Evolutionary conservation across 92 coral and sea anemone genomes (phyloP), one percentile per base, ranked within the genome.

Genomic region (Metridium senile): DNA sequence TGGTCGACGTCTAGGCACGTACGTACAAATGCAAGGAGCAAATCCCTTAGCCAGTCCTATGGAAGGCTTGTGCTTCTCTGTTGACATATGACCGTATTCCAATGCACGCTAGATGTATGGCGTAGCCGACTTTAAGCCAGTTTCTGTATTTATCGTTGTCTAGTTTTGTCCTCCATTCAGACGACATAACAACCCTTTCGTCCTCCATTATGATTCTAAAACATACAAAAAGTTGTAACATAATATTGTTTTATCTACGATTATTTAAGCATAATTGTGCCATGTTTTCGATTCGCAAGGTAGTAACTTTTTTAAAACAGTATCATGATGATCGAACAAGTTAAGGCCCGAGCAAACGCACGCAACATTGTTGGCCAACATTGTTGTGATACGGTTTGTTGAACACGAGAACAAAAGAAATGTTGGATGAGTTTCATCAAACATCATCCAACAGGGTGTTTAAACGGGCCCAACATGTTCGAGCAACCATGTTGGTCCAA

Each of bases 61-160:
- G 88, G 52, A 88, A 85, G 25, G 68, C 62, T 32, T 74, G 66
- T 49, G 81, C 70, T 46, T 84, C 80, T 33, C 58, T 68, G 6
- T 78, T 64, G 11, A 88, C 74, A 76, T 73, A 91, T 13, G 89
- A 79, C 51, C 90, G 85, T 22, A 90, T 69, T 26, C 97, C 93
- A 33, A 34, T 61, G 58, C 93, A 83, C 27, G 87, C 74, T 11
- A 80, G 29, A 22, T 71, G 21, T 19, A 93, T 79, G 6, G 91
- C 91, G 23, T 84, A 84, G 0, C 98, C 97, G 26, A 93, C 90
- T 31, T 92, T 86, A 4, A 93, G 86, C 97, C 98, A 93, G 45
- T 93, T 92, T 52, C 81, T 85, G 83, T 88, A 89, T 22, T 76
- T 85, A 23, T 85, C 80, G 33, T 85, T 78, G 25, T 78, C 75